Conservation (phyloP, 2,888 invertebrate genomes). For the Brassicogethes aeneus region DNA sequence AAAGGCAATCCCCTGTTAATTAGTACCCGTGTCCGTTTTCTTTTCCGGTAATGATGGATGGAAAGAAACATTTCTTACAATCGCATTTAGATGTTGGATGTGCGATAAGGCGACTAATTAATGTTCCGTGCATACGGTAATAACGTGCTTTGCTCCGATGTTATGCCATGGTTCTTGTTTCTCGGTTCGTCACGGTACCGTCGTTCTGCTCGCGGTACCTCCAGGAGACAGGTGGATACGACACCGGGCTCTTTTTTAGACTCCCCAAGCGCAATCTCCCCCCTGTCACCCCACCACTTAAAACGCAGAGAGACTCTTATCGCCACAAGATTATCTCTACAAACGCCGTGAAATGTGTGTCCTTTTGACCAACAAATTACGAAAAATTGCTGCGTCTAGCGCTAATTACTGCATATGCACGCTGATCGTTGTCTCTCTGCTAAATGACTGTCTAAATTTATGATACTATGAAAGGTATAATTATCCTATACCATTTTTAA, state of each 20-base stretch:
- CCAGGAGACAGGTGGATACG: constrained; percentile 21
- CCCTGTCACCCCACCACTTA: neutral
- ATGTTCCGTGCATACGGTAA: constrained; percentile 23
- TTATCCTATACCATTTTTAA: too few relatives aligned
- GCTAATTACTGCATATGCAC: neutral
- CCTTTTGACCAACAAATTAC: neutral
- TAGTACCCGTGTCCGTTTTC: constrained; percentile 21
- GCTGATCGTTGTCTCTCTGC: too few relatives aligned
- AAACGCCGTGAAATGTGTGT: neutral
- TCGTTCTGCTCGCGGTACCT: constrained; percentile 5
- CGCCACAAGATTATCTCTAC: neutral
- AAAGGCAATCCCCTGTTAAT: constrained; percentile 1
- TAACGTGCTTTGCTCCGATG: constrained; percentile 11
- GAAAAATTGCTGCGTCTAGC: neutral
- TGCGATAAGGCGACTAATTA: constrained; percentile 26
- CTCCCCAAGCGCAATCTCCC: neutral
- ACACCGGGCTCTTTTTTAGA: constrained; percentile 17
- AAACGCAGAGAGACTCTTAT: neutral
- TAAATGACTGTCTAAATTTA: too few relatives aligned
- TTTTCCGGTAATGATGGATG: constrained; percentile 29
- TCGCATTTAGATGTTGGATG: constrained; percentile 23
- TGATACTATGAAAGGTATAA: too few relatives aligned
- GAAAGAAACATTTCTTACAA: constrained; percentile 19
- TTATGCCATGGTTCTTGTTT: neutral
- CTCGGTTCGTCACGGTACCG: constrained; percentile 19